Base-by-base conservation (phyloP, 2,113 vertebrate genomes). In the Stomatorhinus ivindoensis region DNA sequence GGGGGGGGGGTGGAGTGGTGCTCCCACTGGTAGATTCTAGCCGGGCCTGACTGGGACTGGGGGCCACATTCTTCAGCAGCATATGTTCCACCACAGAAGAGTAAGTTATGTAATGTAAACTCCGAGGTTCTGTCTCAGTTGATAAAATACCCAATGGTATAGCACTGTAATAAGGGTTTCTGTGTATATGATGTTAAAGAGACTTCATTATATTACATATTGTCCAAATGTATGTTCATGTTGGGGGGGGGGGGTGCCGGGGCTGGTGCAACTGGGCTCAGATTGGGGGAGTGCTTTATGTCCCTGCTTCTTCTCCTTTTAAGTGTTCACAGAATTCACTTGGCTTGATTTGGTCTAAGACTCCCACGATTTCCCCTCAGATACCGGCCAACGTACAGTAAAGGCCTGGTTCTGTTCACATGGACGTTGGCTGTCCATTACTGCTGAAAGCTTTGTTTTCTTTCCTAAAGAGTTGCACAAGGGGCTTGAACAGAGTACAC, bases 401-500 rank as follows among this genome's bases (percentile, higher is more conserved):
- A 2, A 27, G 73, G 9, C 47, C 13, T 4, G 7, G 83, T 86
- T 44, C 24, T 47, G 46, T 85, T 46, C 21, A 24, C 2, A 44
- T 47, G 24, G 46, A 8, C 2, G 82, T 11, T 17, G 47, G 24
- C 8, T 48, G 69, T 17, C 3, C 24, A 44, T 48, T 46, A 46
- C 47, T 5, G 83, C 24, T 85, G 0, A 85, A 85, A 27, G 21
- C 15, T 31, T 51, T 15, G 48, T 87, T 8, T 53, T 50, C 91
- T 91, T 89, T 83, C 61, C 88, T 90, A 24, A 35, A 65, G 35
- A 91, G 51, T 51, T 90, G 46, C 42, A 89, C 90, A 91, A 89
- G 95, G 95, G 93, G 92, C 93, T 96, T 96, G 95, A 97, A 96
- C 93, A 97, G 96, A 96, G 93, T 96, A 95, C 21, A 84, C 82